Conservation (phyloP, 2,113 vertebrate genomes). For the Syngnathus floridae region DNA sequence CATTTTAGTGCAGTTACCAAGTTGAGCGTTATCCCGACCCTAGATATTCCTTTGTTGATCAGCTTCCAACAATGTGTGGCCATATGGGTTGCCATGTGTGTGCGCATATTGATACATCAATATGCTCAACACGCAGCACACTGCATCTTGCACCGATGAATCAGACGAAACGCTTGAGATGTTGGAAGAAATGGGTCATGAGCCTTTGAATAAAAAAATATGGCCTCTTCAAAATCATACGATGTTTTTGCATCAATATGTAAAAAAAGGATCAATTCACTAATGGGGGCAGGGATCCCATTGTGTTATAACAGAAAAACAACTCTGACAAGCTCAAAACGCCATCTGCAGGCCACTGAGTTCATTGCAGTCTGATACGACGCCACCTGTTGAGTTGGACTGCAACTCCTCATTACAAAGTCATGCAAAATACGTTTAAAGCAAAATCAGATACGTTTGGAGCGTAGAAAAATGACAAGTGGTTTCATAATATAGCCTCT, state of each 20-base stretch:
- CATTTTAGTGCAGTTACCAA: neutral
- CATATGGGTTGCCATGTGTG: neutral
- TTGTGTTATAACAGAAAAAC: slow-evolving; percentile 44
- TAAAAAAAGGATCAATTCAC: slow-evolving; percentile 11
- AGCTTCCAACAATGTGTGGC: neutral
- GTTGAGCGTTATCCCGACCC: neutral
- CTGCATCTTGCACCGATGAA: neutral
- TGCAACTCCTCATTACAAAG: neutral
- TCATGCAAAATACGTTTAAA: neutral
- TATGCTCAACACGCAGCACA: neutral
- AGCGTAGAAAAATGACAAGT: neutral
- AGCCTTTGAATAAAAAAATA: neutral
- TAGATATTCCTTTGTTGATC: neutral
- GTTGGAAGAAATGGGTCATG: neutral
- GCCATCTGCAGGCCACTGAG: slow-evolving; percentile 36
- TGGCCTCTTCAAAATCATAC: neutral
- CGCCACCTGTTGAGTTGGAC: slow-evolving; percentile 50
- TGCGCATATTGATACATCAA: neutral
- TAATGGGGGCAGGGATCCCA: slow-evolving; percentile 14
- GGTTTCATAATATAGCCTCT: neutral
- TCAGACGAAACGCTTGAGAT: neutral
- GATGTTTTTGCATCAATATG: neutral
- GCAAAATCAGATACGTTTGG: neutral
- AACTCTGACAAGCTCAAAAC: slow-evolving; percentile 32
- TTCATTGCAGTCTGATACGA: neutral